phyloP scores from a whole-genome alignment of 1,140 invertebrate genomes.

The Lucilia cuprina region DNA sequence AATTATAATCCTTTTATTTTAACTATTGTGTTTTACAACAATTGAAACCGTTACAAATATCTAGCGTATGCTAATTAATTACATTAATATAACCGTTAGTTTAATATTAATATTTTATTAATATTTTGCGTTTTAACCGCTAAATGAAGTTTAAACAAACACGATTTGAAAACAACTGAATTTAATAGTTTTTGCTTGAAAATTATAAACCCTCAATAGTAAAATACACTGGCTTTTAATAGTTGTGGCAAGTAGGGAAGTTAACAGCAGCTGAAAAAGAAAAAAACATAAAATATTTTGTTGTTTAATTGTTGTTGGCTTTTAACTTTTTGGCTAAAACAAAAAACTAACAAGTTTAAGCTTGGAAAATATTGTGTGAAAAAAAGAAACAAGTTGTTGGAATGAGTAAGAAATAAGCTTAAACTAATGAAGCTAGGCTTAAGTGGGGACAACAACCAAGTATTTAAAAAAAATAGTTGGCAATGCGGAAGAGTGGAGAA shows the following conservation, averaged over 20 bases:
- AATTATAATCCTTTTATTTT: not conserved
- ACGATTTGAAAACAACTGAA: conserved; percentile 54
- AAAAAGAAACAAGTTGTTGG: not conserved
- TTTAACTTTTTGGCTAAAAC: not conserved
- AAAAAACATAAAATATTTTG: not conserved
- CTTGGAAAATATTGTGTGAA: not conserved
- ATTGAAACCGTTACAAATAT: not conserved
- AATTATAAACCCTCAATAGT: conserved; percentile 6
- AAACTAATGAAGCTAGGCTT: not conserved
- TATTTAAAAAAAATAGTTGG: not conserved
- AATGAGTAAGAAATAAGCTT: not conserved
- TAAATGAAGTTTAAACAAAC: conserved; percentile 49
- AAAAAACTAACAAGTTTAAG: not conserved
- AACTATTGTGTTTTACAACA: not conserved
- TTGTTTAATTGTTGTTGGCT: not conserved
- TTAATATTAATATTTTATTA: not conserved
- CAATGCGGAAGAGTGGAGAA: not conserved
- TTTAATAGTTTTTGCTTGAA: conserved; percentile 31
- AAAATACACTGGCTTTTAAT: not conserved
- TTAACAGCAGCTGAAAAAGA: not conserved
- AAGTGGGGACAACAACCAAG: not conserved
- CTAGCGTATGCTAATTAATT: not conserved
- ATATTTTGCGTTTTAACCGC: not conserved
- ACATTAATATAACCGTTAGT: not conserved
- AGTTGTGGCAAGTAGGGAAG: conserved; percentile 18